Base-by-base conservation (phyloP, 2,797 vertebrate genomes). In the Phoebastria nigripes region DNA sequence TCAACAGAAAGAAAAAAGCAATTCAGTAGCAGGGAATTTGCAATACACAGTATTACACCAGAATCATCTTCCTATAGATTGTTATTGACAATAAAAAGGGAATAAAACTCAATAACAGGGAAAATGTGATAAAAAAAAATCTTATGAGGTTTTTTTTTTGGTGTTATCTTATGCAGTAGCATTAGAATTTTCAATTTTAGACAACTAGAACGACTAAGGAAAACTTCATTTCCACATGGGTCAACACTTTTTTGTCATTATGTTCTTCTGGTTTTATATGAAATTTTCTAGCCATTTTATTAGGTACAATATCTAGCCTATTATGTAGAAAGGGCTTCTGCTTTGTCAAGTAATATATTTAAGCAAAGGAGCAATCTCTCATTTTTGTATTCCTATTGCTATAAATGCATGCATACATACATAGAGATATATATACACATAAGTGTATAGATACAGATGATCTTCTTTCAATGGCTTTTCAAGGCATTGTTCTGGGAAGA, bases 51-150 rank as follows among this genome's bases (percentile, higher is more conserved):
- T 66, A 89, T 51, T 87, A 41, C 11, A 82, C 24, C 10, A 72
- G 58, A 86, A 77, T 89, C 7, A 72, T 80, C 51, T 41, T 90
- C 67, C 41, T 85, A 49, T 91, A 92, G 74, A 61, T 58, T 62
- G 74, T 93, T 93, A 91, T 84, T 94, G 72, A 59, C 47, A 91
- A 94, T 79, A 95, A 70, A 73, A 97, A 88, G 20, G 11, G 81
- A 94, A 93, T 63, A 87, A 89, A 89, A 86, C 26, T 61, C 73
- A 90, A 51, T 81, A 95, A 93, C 94, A 93, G 47, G 10, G 54
- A 90, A 94, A 91, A 90, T 67, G 21, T 82, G 39, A 89, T 90
- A 71, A 88, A 91, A 82, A 93, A 33, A 78, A 81, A 44, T 37
- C 18, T 82, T 76, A 79, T 7, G 29, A 52, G 8, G 7, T 4